Percentiles rank a stretch among this genome's conserved stretches.
phyloP scores from a whole-genome alignment of 2,113 vertebrate species.

The Thunnus thynnus region DNA sequence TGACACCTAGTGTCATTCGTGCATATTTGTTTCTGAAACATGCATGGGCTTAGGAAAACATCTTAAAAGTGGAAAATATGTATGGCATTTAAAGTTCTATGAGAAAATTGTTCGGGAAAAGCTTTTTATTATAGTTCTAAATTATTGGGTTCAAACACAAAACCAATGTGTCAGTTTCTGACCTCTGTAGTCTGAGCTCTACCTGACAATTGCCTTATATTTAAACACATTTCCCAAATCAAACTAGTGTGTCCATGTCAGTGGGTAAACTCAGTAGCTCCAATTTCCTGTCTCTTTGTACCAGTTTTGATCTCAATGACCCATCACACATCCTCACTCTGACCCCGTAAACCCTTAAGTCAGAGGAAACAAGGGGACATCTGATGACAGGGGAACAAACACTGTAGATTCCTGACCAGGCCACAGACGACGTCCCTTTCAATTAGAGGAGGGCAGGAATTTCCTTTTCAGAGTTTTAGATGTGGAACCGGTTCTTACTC shows the following conservation, averaged over 20 bases:
- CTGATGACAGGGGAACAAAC: slow-evolving; percentile 49
- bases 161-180: background rate
- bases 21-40: background rate
- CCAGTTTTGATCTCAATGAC: background rate
- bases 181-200: background rate
- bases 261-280: background rate
- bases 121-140: background rate
- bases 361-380: background rate
- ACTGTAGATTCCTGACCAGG: slow-evolving; percentile 16
- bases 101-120: background rate
- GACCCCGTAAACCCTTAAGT: slow-evolving; percentile 18
- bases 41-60: background rate
- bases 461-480: slow-evolving; percentile 22
- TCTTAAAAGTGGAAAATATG: background rate
- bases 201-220: background rate
- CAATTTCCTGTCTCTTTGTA: slow-evolving; percentile 36
- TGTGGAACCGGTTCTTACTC: background rate
- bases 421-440: slow-evolving; percentile 19
- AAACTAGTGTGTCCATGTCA: background rate
- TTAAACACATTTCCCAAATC: background rate
- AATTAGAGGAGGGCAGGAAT: slow-evolving; percentile 17
- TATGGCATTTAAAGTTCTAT: too few species aligned
- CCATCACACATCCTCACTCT: slow-evolving; percentile 17
- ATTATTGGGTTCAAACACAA: background rate
- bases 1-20: background rate